Percentiles rank a stretch among this genome's conserved stretches.
phyloP scores from a whole-genome alignment of 2,888 invertebrate species.

The Shargacucullia verbasci region DNA sequence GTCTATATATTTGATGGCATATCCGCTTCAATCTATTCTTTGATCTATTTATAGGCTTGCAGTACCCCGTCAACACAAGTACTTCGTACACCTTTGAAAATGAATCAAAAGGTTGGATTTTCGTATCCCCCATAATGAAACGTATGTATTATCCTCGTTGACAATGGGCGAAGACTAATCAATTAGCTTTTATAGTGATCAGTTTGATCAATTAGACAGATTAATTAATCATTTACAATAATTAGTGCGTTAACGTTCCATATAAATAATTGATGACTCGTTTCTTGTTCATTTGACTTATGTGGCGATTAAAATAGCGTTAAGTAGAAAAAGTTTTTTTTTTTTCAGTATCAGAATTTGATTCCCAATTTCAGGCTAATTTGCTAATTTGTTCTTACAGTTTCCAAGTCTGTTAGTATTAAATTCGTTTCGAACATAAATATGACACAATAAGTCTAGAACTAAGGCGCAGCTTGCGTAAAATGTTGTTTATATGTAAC shows the following conservation, averaged over 20 bases:
- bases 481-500: too few species aligned
- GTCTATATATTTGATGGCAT: slow-evolving; percentile 56
- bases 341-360: too few species aligned
- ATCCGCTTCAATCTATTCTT: slow-evolving; percentile 43
- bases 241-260: slow-evolving; percentile 10
- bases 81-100: slow-evolving; percentile 58
- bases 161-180: slow-evolving; percentile 25
- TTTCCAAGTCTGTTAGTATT: too few species aligned
- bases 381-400: too few species aligned
- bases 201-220: slow-evolving; percentile 21
- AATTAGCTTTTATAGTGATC: slow-evolving; percentile 25
- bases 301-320: too few species aligned
- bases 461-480: too few species aligned
- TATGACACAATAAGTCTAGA: too few species aligned
- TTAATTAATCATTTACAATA: slow-evolving; percentile 34
- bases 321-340: too few species aligned
- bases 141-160: not conserved
- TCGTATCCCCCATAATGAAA: slow-evolving; percentile 42
- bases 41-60: slow-evolving; percentile 55
- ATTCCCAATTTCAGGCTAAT: too few species aligned
- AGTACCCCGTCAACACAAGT: slow-evolving; percentile 59
- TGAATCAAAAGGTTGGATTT: slow-evolving; percentile 62
- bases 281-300: slow-evolving; percentile 6
- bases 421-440: too few species aligned
- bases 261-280: slow-evolving; percentile 20